Percentiles rank a stretch among this genome's conserved stretches.
Conservation (phyloP, 2,113 vertebrate genomes). For the Hystrix cristata region DNA sequence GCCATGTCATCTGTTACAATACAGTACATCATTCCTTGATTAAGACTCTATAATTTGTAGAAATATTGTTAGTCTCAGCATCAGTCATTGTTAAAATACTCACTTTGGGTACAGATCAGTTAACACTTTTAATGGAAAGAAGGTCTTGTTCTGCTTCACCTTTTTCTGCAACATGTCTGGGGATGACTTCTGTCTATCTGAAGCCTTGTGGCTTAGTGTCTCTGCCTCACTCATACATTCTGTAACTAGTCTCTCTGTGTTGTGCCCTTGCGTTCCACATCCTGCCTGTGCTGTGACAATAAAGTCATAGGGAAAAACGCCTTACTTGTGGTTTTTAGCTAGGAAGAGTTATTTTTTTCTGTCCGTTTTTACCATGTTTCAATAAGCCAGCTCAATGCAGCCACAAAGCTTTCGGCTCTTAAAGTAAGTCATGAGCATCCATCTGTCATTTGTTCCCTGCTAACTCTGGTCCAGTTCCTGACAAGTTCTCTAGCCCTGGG, state of each 20-base stretch:
- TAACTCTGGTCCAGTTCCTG: background rate
- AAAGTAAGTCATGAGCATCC: background rate
- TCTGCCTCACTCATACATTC: background rate
- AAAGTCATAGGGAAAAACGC: background rate
- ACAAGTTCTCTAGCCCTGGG: background rate
- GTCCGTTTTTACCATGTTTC: background rate
- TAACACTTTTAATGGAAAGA: background rate
- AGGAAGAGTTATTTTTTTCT: constrained; percentile 9
- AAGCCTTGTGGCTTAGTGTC: background rate
- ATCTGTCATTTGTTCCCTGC: background rate
- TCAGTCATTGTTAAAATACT: constrained; percentile 11
- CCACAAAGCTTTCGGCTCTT: background rate
- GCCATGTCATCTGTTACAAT: background rate
- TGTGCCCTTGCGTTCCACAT: background rate
- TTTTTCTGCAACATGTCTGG: background rate
- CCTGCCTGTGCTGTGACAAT: background rate
- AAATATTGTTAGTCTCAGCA: constrained; percentile 22
- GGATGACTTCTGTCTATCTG: background rate
- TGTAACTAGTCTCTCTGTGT: background rate
- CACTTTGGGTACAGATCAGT: background rate
- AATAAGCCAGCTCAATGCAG: background rate
- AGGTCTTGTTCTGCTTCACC: constrained; percentile 22
- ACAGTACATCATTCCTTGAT: background rate
- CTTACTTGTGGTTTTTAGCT: background rate
- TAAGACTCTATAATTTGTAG: background rate